A percentile compares a stretch with the other conserved stretches of the same genome.
phyloP scores from a whole-genome alignment of 2,113 vertebrate genomes.

The Camelus dromedarius region DNA sequence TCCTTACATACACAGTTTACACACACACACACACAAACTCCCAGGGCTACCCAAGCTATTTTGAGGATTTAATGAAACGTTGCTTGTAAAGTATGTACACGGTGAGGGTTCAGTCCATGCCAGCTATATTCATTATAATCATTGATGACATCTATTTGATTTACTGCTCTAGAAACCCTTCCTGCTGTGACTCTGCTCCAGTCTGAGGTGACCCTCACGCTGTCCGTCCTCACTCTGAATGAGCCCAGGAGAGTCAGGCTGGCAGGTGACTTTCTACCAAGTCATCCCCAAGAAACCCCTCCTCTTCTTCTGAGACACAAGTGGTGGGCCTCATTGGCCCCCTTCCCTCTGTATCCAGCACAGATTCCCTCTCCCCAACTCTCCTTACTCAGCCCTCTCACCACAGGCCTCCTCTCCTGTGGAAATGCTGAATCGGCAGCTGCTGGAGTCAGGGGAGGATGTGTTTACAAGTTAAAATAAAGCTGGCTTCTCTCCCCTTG shows the following conservation, averaged over 20 bases:
- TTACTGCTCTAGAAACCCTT: constrained; percentile 13
- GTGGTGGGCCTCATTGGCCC: not conserved
- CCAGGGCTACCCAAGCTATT: not conserved
- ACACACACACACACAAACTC: too few relatives aligned
- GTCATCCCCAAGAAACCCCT: not conserved
- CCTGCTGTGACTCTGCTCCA: not conserved
- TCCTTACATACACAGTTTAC: too few relatives aligned
- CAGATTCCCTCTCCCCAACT: not conserved
- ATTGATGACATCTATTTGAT: not conserved
- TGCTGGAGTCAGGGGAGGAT: not conserved
- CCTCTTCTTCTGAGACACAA: not conserved
- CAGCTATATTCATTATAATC: not conserved
- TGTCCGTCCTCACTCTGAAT: not conserved
- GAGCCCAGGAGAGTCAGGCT: not conserved
- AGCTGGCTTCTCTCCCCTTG: not conserved
- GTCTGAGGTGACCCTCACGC: not conserved
- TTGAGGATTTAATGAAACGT: not conserved
- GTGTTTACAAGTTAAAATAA: constrained; percentile 12
- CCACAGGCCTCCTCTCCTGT: not conserved
- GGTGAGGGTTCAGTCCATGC: not conserved
- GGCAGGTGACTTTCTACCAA: not conserved
- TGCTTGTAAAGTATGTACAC: not conserved
- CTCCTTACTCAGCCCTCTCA: not conserved
- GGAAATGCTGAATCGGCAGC: not conserved
- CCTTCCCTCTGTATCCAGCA: not conserved